Percentiles rank a stretch among this genome's conserved stretches.
phyloP scores from a whole-genome alignment of 2,113 vertebrate species.

The Neotoma lepida region DNA sequence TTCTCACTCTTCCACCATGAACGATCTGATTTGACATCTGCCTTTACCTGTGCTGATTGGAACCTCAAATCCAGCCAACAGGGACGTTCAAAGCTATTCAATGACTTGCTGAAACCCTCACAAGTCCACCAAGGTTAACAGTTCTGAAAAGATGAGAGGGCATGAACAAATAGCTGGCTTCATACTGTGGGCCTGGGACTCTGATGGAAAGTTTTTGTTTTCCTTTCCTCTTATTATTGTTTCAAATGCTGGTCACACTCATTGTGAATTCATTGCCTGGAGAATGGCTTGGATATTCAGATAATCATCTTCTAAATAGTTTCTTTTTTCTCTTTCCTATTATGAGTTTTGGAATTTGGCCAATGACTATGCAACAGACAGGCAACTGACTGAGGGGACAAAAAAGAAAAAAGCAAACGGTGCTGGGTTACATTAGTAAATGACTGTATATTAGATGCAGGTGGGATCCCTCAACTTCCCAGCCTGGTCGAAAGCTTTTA shows the following conservation, averaged over 20 bases:
- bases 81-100: constrained; percentile 82
- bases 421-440: constrained; percentile 67
- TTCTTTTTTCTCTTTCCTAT: constrained; percentile 70
- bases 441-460: constrained; percentile 66
- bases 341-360: constrained; percentile 78
- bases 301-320: constrained; percentile 81
- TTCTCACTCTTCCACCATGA: neutral
- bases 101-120: constrained; percentile 84
- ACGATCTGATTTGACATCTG: constrained; percentile 71
- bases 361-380: constrained; percentile 75
- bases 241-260: constrained; percentile 78
- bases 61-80: constrained; percentile 77
- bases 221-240: constrained; percentile 75
- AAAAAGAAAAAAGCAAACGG: constrained; percentile 66
- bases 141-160: constrained; percentile 81
- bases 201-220: constrained; percentile 81
- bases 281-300: constrained; percentile 80
- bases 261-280: constrained; percentile 77
- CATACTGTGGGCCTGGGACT: constrained; percentile 69
- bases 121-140: constrained; percentile 80
- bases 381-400: constrained; percentile 29
- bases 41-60: constrained; percentile 78
- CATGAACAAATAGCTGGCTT: constrained; percentile 75
- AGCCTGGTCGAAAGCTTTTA: constrained; percentile 66
- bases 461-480: constrained; percentile 71